A percentile compares a stretch with the other conserved stretches of the same genome.
phyloP scores from a whole-genome alignment of 2,113 vertebrate genomes.

The Delphinapterus leucas region DNA sequence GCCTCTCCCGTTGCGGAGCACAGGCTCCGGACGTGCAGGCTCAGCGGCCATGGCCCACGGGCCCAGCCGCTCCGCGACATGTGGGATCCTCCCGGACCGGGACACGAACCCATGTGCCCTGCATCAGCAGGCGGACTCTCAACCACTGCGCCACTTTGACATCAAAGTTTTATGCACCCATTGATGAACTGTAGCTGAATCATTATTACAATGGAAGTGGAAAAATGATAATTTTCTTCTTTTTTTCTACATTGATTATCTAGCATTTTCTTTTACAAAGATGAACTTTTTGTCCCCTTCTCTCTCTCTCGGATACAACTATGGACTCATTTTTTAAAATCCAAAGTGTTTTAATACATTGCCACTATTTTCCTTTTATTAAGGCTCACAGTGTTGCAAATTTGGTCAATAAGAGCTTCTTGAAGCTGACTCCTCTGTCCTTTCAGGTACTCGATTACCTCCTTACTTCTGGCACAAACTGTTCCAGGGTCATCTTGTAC shows the following conservation, averaged over 20 bases:
- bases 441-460: rapidly evolving
- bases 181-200: background rate
- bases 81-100: too few relatives aligned
- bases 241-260: background rate
- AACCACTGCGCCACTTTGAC: background rate
- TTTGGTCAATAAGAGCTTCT: background rate
- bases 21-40: too few relatives aligned
- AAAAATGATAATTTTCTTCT: background rate
- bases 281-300: background rate
- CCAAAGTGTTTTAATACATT: background rate
- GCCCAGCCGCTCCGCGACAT: too few relatives aligned
- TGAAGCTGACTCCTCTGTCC: background rate
- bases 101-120: too few relatives aligned
- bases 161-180: background rate
- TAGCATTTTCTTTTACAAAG: background rate
- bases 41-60: too few relatives aligned
- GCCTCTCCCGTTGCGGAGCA: too few relatives aligned
- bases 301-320: background rate
- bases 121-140: too few relatives aligned
- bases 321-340: background rate
- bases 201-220: background rate
- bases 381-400: background rate
- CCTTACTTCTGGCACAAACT: background rate
- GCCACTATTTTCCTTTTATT: background rate
- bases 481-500: background rate